Evolutionary conservation across 2,888 invertebrate genomes (phyloP).

Genomic region (Drosophila suboccidentalis): DNA sequence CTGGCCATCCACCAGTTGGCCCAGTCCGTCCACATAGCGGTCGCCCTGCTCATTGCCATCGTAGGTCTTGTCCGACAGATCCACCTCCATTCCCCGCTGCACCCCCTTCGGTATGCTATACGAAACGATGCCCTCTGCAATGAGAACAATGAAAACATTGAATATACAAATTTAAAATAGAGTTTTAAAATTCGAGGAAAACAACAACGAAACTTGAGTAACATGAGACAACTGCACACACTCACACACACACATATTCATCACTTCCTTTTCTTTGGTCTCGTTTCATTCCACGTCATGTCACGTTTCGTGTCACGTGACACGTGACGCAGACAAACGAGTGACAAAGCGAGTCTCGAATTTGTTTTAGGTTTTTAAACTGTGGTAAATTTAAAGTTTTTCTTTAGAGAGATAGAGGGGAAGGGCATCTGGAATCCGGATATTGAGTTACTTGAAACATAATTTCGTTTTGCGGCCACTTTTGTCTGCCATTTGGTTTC

Average conservation of each 20-base stretch:
- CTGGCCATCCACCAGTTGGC: conserved; percentile 92
- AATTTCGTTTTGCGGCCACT: conserved; percentile 75
- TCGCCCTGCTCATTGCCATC: conserved; percentile 90
- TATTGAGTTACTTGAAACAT: conserved; percentile 76
- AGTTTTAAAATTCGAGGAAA: conserved; percentile 55
- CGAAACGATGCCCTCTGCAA: conserved; percentile 91
- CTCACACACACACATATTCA: conserved; percentile 4
- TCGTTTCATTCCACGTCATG: conserved; percentile 48
- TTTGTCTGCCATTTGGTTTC: conserved; percentile 63
- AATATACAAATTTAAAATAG: conserved; percentile 38
- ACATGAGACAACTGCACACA: conserved; percentile 52
- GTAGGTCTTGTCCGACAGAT: conserved; percentile 92
- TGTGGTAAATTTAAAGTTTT: conserved; percentile 71
- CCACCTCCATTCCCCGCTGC: conserved; percentile 90
- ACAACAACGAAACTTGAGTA: conserved; percentile 51
- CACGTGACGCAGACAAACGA: conserved; percentile 78
- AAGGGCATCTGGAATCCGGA: conserved; percentile 51
- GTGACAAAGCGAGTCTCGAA: conserved; percentile 64
- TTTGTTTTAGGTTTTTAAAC: conserved; percentile 55
- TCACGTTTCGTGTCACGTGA: conserved; percentile 67
- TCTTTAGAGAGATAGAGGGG: too few species aligned
- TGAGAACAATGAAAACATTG: conserved; percentile 25
- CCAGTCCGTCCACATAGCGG: conserved; percentile 90
- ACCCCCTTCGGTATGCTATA: conserved; percentile 93
- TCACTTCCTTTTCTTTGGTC: conserved; percentile 22